Evolutionary conservation across 1,140 invertebrate genomes (phyloP).

Genomic region (Drosophila sechellia): DNA sequence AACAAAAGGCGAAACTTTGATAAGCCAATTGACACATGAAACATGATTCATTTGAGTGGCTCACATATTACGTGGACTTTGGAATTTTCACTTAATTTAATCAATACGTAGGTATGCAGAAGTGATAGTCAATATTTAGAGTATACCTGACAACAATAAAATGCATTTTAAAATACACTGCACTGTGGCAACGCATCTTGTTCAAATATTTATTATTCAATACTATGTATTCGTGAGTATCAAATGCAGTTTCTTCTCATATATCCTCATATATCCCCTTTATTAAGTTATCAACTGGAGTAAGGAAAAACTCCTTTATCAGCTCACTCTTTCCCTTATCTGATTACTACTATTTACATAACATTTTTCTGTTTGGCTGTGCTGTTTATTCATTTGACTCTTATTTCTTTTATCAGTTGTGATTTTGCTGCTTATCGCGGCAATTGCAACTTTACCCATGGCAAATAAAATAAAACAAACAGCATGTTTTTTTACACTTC

Average conservation of each 20-base stretch:
- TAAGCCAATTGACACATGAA: slow-evolving; percentile 31
- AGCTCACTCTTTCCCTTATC: slow-evolving; percentile 10
- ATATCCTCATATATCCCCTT: no score
- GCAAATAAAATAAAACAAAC: slow-evolving; percentile 31
- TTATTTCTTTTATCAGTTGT: slow-evolving; percentile 62
- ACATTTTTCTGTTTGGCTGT: slow-evolving; percentile 48
- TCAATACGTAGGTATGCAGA: neutral
- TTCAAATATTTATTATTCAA: neutral
- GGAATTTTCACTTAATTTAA: slow-evolving; percentile 9
- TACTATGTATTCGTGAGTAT: neutral
- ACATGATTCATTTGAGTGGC: slow-evolving; percentile 33
- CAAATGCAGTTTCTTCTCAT: no score
- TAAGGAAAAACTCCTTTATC: slow-evolving; percentile 12
- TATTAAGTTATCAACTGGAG: slow-evolving; percentile 13
- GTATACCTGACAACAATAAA: neutral
- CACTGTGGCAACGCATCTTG: neutral
- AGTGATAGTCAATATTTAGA: neutral
- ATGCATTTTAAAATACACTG: neutral
- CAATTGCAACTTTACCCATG: slow-evolving; percentile 61
- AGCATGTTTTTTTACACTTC: neutral
- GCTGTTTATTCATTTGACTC: slow-evolving; percentile 15
- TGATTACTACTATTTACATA: slow-evolving; percentile 31
- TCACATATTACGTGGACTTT: slow-evolving; percentile 11
- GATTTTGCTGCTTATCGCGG: slow-evolving; percentile 68
- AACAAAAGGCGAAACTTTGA: slow-evolving; percentile 14